Conservation (phyloP, 2,797 vertebrate species). For the Lagocephalus sceleratus region DNA sequence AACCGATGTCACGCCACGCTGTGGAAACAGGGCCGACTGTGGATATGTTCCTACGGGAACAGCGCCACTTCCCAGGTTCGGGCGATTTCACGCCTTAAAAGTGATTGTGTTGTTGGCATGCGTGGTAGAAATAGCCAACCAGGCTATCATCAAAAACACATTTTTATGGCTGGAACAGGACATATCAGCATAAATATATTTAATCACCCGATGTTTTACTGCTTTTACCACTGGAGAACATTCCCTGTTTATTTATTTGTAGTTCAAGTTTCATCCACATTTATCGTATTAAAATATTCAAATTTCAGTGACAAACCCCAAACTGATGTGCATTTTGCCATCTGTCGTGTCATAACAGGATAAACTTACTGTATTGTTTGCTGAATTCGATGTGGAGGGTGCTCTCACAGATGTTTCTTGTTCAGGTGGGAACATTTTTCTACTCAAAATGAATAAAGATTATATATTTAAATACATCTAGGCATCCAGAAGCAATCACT, state of each 20-base stretch:
- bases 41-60: slow-evolving; percentile 30
- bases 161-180: slow-evolving; percentile 8
- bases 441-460: slow-evolving; percentile 7
- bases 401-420: not conserved
- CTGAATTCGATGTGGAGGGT: not conserved
- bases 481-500: slow-evolving; percentile 18
- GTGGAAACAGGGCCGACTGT: slow-evolving; percentile 15
- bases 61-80: slow-evolving; percentile 37
- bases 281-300: no score
- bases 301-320: no score
- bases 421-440: slow-evolving; percentile 3
- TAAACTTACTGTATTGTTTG: not conserved
- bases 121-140: slow-evolving; percentile 27
- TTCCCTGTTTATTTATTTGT: no score
- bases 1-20: slow-evolving; percentile 16
- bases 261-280: no score
- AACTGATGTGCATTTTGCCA: no score
- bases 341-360: not conserved
- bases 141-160: slow-evolving; percentile 21
- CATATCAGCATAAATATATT: slow-evolving; percentile 17
- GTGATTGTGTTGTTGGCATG: slow-evolving; percentile 36
- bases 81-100: slow-evolving; percentile 50
- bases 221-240: not conserved
- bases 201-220: not conserved
- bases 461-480: slow-evolving; percentile 20